phyloP scores from a whole-genome alignment of 2,797 vertebrate genomes.

The Cossypha polioptera region DNA sequence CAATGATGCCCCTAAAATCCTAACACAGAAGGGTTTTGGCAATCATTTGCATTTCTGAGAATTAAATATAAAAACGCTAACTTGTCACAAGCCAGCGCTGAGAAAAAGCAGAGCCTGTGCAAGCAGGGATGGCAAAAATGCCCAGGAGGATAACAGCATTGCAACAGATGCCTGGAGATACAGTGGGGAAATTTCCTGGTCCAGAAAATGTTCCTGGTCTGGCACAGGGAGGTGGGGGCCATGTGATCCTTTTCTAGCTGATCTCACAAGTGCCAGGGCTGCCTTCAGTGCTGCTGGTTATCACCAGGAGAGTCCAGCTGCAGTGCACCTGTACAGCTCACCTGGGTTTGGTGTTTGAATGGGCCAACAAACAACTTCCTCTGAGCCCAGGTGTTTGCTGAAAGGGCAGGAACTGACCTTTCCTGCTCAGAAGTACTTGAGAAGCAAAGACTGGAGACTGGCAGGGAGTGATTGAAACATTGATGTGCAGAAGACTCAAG shows the following conservation, averaged over 20 bases:
- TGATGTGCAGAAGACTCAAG: slow-evolving; percentile 2
- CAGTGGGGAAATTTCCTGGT: background rate
- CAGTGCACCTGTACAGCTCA: background rate
- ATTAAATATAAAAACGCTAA: background rate
- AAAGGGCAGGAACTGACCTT: background rate
- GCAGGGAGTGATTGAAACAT: slow-evolving; percentile 25
- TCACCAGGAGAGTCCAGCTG: slow-evolving; percentile 32
- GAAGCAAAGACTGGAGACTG: background rate
- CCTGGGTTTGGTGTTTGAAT: background rate
- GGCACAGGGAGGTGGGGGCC: background rate
- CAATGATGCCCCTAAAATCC: background rate
- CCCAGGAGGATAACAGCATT: background rate
- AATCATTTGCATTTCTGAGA: background rate
- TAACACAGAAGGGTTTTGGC: background rate
- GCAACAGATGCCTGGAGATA: slow-evolving; percentile 25
- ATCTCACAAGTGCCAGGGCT: slow-evolving; percentile 36
- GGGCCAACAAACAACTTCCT: background rate
- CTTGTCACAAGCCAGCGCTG: background rate
- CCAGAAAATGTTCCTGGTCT: slow-evolving; percentile 10
- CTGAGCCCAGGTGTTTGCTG: slow-evolving; percentile 27
- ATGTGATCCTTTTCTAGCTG: slow-evolving; percentile 19
- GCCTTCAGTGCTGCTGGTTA: slow-evolving; percentile 34
- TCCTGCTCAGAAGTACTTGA: slow-evolving; percentile 26
- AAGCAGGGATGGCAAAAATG: background rate
- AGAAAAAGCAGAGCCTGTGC: background rate